Base-by-base conservation (phyloP, 1,140 invertebrate genomes). In the Geopemphigus sp. region DNA sequence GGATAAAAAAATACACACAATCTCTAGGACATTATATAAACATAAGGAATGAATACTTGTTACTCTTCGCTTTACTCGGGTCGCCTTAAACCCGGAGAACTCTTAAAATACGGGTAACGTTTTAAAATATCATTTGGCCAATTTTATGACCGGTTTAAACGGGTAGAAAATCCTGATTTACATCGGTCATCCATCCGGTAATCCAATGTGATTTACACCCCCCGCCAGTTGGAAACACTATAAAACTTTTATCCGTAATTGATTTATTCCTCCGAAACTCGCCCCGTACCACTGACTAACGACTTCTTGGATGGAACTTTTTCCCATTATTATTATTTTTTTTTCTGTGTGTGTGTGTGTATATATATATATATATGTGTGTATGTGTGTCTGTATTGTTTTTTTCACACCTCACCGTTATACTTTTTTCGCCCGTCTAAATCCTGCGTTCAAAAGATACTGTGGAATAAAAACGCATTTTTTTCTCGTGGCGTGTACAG, bases 131-230 rank as follows among this genome's bases (percentile, higher is more conserved):
- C 74, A 63, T 78, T 78, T 63, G 57, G 32, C 57, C 56, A 17
- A 61, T 78, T 78, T 63, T 78, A 78, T 50, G 57, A 61, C 56
- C 56, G 15, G 26, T 32, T 78, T 63, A 63, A 61, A 78, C 74
- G 74, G n/a, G 57, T 63, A 50, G 56, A n/a, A 78, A 78, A 78
- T 78, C 74, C 74, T 78, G 74, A 78, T 78, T 78, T 78, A 78
- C 74, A 78, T 78, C 57, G 74, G 56, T 61, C 74, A 78, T 78
- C 54, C 59, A n/a, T 50, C 26, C 24, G n/a, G 56, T 78, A 61
- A 78, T 78, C 74, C 74, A n/a, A 1, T 12, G 56, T 78, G 74
- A 78, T 78, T 78, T 78, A 78, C 56, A 78, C 54, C 32, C 22
- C 11, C 32, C 22, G 14, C 32, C 32, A 76, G 72, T 59, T 76